Evolutionary conservation across 2,888 invertebrate genomes (phyloP).

Genomic region (Mesochorus sp.): DNA sequence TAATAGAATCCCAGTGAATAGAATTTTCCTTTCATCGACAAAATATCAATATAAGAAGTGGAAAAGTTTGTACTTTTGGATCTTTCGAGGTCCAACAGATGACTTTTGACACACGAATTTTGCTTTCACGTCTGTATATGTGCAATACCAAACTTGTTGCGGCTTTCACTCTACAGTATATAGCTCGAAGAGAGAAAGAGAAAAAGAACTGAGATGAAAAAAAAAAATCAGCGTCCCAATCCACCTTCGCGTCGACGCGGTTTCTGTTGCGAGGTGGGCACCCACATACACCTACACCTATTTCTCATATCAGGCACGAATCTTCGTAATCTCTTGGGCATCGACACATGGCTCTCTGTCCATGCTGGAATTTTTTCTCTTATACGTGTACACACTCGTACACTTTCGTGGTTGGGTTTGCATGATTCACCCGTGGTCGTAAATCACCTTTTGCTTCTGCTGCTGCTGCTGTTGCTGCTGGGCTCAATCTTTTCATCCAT

Average conservation of each 20-base stretch:
- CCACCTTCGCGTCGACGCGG: conserved; percentile 50
- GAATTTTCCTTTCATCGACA: too few relatives aligned
- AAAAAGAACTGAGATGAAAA: conserved; percentile 18
- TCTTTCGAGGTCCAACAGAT: conserved; percentile 7
- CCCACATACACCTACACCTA: conserved; percentile 73
- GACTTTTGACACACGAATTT: not conserved
- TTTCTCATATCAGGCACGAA: conserved; percentile 74
- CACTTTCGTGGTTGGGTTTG: conserved; percentile 64
- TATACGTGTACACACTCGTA: conserved; percentile 30
- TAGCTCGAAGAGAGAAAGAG: conserved; percentile 19
- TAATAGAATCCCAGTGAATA: too few relatives aligned
- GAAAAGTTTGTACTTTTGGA: conserved; percentile 40
- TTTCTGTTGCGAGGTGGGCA: conserved; percentile 65
- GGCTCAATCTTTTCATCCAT: conserved; percentile 46
- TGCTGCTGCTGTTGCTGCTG: conserved; percentile 29
- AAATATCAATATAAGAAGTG: too few relatives aligned
- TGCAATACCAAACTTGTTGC: conserved; percentile 32
- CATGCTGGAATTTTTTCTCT: conserved; percentile 61
- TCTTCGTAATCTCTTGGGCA: conserved; percentile 78
- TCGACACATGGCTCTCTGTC: conserved; percentile 75
- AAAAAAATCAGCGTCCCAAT: conserved; percentile 35
- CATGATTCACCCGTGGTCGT: conserved; percentile 76
- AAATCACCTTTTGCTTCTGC: conserved; percentile 59
- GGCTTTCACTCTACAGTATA: conserved; percentile 73
- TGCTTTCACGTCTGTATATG: conserved; percentile 67